A percentile compares a stretch with the other conserved stretches of the same genome.
Conservation (phyloP, 1,140 invertebrate species). For the Drosophila aff. region DNA sequence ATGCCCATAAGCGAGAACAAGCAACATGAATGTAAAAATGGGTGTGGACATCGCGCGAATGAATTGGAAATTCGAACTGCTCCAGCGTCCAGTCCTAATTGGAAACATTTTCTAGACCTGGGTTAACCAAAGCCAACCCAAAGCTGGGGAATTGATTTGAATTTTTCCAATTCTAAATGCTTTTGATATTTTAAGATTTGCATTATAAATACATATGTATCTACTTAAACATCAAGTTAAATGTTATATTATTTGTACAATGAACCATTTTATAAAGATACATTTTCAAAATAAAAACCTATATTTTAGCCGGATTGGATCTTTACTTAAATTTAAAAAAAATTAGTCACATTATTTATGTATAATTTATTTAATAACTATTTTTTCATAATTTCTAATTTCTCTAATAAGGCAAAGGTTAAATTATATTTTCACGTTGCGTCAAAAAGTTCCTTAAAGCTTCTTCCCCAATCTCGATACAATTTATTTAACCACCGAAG, state of each 20-base stretch:
- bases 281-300: too few relatives aligned
- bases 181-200: background rate
- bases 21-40: constrained; percentile 65
- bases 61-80: constrained; percentile 51
- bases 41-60: constrained; percentile 58
- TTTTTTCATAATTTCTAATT: background rate
- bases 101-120: constrained; percentile 33
- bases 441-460: background rate
- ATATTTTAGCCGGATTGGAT: too few relatives aligned
- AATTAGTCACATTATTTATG: background rate
- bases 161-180: background rate
- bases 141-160: constrained; percentile 13
- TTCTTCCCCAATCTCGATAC: background rate
- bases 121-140: constrained; percentile 19
- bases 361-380: background rate
- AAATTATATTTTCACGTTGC: background rate
- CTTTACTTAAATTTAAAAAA: background rate
- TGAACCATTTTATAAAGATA: too few relatives aligned
- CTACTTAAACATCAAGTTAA: too few relatives aligned
- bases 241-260: too few relatives aligned
- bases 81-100: constrained; percentile 29
- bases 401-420: too few relatives aligned
- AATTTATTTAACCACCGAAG: background rate
- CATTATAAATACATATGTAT: too few relatives aligned
- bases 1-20: constrained; percentile 65